These are phyloP conservation scores for Ptychodera flava DNA, from an alignment of 35 echinoderm and acorn worm genomes.

Conservation along the genomic window DNA sequence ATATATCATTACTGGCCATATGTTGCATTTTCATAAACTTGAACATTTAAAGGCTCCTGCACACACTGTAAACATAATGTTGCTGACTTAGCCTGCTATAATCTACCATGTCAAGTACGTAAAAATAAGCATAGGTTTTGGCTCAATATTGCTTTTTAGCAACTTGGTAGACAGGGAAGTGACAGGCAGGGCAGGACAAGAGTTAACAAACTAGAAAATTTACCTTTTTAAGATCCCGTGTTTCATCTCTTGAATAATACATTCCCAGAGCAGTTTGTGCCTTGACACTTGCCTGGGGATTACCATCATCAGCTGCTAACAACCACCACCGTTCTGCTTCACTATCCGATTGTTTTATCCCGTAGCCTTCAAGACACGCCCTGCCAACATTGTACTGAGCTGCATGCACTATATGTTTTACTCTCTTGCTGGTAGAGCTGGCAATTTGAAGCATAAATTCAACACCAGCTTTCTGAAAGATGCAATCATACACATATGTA, in stretches of 20 bases:
- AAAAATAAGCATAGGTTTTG: no score
- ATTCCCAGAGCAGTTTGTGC: conserved; percentile 94
- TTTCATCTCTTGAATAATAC: conserved; percentile 85
- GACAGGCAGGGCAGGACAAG: no score
- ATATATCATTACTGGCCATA: no score
- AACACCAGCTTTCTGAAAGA: conserved; percentile 66
- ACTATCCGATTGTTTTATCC: conserved; percentile 73
- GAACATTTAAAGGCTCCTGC: no score
- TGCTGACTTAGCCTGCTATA: no score
- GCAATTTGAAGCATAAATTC: conserved; percentile 74
- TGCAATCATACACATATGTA: no score
- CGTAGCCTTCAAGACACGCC: conserved; percentile 91
- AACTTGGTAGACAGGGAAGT: no score
- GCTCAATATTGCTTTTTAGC: no score
- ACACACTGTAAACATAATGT: no score
- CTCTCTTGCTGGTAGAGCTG: conserved; percentile 29
- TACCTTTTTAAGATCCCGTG: conserved; percentile 80
- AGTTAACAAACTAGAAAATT: no score
- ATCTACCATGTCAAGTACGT: no score
- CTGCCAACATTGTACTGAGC: conserved; percentile 89
- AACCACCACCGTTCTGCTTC: conserved; percentile 96
- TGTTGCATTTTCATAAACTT: no score
- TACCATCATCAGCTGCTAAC: conserved; percentile 92
- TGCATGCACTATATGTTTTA: conserved; percentile 54
- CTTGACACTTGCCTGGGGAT: conserved; percentile 85